Evolutionary conservation across 1,140 invertebrate species (phyloP).

Genomic region (Pachyrhynchus sulphureomaculatus): DNA sequence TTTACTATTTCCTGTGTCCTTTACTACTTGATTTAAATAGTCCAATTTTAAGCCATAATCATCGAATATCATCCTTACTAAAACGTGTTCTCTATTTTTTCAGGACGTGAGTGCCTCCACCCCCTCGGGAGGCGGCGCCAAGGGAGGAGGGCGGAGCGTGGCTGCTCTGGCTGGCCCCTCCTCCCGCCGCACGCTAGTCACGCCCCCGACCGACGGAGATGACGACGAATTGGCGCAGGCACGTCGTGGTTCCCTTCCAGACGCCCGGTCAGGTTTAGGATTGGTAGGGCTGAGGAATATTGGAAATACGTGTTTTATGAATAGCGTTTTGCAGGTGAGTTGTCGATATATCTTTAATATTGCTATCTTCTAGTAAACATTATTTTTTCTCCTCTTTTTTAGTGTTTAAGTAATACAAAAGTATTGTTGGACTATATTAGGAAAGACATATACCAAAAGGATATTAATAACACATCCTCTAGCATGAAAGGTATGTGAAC

Average conservation of each 20-base stretch:
- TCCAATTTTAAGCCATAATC: no score
- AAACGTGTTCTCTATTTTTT: no score
- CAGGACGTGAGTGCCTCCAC: slow-evolving; percentile 26
- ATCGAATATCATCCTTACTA: no score
- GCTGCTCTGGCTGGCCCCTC: slow-evolving; percentile 19
- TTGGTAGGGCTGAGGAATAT: slow-evolving; percentile 88
- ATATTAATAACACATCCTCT: slow-evolving; percentile 77
- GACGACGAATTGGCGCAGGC: slow-evolving; percentile 25
- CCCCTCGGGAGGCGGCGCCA: slow-evolving; percentile 21
- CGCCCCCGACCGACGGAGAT: slow-evolving; percentile 34
- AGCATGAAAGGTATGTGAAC: slow-evolving; percentile 82
- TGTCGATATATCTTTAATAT: neutral
- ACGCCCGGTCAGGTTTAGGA: slow-evolving; percentile 53
- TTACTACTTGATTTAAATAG: no score
- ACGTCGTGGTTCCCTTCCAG: slow-evolving; percentile 16
- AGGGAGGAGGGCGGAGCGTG: slow-evolving; percentile 14
- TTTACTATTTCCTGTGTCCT: no score
- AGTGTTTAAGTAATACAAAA: slow-evolving; percentile 83
- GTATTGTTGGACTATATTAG: slow-evolving; percentile 77
- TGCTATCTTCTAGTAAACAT: neutral
- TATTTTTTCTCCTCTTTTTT: slow-evolving; percentile 8
- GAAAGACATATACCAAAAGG: slow-evolving; percentile 62
- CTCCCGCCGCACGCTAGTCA: slow-evolving; percentile 27
- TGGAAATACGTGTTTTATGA: slow-evolving; percentile 97
- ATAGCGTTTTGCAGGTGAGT: slow-evolving; percentile 81